Evolutionary conservation across 2,888 invertebrate species (phyloP).

Genomic region (Pollenia angustigena): DNA sequence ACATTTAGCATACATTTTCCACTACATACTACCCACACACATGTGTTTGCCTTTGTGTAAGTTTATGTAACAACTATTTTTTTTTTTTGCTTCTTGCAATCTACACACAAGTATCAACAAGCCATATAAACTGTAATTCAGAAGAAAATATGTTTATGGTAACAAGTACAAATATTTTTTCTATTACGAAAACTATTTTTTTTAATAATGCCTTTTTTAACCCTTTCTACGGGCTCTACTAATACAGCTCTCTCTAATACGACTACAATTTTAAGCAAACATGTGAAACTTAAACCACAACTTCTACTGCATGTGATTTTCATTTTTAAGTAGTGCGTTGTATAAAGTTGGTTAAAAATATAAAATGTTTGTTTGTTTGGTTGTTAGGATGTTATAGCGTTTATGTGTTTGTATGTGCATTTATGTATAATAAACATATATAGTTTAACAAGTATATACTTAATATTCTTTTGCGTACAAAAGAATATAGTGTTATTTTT

Average conservation of each 20-base stretch:
- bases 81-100: not conserved
- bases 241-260: not conserved
- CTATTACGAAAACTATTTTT: conserved; percentile 18
- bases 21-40: not conserved
- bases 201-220: conserved; percentile 33
- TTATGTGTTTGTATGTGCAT: conserved; percentile 18
- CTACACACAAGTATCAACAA: conserved; percentile 32
- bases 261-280: not conserved
- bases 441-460: conserved; percentile 57
- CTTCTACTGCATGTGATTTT: conserved; percentile 16
- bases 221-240: not conserved
- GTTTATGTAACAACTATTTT: not conserved
- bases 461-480: conserved; percentile 66
- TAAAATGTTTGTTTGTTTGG: conserved; percentile 5
- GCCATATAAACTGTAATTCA: conserved; percentile 6
- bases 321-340: conserved; percentile 11
- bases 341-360: conserved; percentile 13
- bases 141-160: conserved; percentile 56
- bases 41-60: not conserved
- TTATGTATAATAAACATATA: conserved; percentile 52
- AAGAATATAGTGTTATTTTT: conserved; percentile 57
- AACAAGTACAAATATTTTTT: conserved; percentile 57
- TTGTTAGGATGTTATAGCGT: conserved; percentile 5
- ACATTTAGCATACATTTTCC: not conserved
- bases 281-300: not conserved